Conservation (phyloP, 2,888 invertebrate species). For the Lithophane leautieri region DNA sequence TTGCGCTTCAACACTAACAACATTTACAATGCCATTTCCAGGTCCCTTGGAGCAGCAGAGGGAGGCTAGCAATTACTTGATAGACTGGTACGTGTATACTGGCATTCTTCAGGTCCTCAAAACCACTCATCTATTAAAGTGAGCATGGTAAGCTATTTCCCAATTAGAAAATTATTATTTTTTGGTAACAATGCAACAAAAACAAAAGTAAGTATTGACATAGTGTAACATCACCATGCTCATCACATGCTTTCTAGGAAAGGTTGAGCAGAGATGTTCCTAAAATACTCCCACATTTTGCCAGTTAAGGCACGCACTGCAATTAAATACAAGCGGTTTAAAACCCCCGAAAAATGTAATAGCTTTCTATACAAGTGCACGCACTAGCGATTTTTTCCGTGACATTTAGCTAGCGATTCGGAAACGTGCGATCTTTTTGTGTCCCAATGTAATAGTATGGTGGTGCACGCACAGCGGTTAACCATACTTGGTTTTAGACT, state of each 20-base stretch:
- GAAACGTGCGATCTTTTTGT: no score
- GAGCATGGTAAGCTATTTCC: slow-evolving; percentile 2
- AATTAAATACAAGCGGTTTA: neutral
- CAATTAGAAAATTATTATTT: neutral
- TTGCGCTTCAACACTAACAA: neutral
- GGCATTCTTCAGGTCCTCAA: neutral
- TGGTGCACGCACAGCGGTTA: neutral
- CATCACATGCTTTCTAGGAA: neutral
- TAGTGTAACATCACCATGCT: neutral
- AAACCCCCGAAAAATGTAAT: neutral
- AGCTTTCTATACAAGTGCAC: neutral
- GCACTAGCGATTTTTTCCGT: neutral
- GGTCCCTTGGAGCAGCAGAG: neutral
- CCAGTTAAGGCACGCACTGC: neutral
- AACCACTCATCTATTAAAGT: neutral
- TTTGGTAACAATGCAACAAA: neutral
- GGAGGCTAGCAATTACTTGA: no score
- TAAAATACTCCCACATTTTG: neutral
- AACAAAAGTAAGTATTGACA: neutral
- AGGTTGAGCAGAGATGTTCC: neutral
- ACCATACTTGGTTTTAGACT: neutral
- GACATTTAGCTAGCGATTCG: neutral
- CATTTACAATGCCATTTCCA: neutral
- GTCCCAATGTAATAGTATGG: neutral
- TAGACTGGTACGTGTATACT: neutral